phyloP scores from a whole-genome alignment of 2,113 vertebrate genomes.

The Phoxinus phoxinus region DNA sequence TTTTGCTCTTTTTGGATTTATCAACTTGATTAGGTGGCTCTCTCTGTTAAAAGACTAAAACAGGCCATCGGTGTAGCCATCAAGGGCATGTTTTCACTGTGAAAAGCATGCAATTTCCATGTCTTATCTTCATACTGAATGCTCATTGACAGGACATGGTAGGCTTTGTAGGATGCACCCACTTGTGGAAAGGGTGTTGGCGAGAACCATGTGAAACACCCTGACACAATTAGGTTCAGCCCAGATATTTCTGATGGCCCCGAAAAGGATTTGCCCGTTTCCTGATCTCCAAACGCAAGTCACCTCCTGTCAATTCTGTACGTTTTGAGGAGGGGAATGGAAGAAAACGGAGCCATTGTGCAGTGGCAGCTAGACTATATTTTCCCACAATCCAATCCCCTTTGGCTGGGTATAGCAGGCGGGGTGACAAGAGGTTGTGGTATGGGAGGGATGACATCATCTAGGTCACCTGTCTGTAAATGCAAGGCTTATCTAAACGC shows the following conservation, averaged over 20 bases:
- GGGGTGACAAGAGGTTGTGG: conserved; percentile 55
- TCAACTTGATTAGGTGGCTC: conserved; percentile 15
- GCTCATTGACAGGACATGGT: neutral
- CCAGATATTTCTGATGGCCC: conserved; percentile 62
- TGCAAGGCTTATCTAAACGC: conserved; percentile 53
- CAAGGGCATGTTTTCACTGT: neutral
- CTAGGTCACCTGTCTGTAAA: conserved; percentile 74
- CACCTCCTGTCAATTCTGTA: conserved; percentile 59
- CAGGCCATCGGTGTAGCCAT: neutral
- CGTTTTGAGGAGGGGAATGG: conserved; percentile 64
- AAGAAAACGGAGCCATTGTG: conserved; percentile 62
- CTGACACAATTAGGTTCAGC: conserved; percentile 55
- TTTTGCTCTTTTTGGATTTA: conserved; percentile 6
- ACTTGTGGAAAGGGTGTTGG: conserved; percentile 50
- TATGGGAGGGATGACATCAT: conserved; percentile 58
- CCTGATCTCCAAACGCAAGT: conserved; percentile 61
- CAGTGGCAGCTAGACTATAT: conserved; percentile 56
- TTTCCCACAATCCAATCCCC: conserved; percentile 63
- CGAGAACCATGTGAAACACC: conserved; percentile 59
- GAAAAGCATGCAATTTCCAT: neutral
- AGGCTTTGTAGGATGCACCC: conserved; percentile 38
- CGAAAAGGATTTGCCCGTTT: conserved; percentile 69
- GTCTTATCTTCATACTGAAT: neutral
- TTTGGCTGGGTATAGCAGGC: conserved; percentile 40
- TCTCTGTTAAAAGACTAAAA: conserved; percentile 4